Evolutionary conservation across 2,888 invertebrate genomes (phyloP), one percentile per base, ranked within the genome.

Genomic region (Leptopilina syphax): DNA sequence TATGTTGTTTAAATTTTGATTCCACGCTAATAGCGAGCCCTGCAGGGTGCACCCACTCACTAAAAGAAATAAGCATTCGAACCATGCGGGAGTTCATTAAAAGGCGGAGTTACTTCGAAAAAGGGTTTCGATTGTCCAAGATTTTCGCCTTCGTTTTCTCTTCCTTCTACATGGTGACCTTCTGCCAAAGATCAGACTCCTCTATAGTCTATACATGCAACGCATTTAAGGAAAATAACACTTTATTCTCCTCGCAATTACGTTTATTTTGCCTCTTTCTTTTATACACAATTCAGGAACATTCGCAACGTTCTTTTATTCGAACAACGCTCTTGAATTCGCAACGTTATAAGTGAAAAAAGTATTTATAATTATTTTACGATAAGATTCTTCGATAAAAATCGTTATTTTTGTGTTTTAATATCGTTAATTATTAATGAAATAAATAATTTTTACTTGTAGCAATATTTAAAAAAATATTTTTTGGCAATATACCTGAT

Each of bases 71-170:
- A 87, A 81, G 81, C 83, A 82, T 77, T 80, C 81, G 80, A 84
- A n/a, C 88, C 84, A 87, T 44, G 44, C 87, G 80, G 87, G 88
- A 84, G 88, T 87, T 88, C 88, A 86, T 88, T 88, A 88, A 83
- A 77, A 82, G 76, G 67, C 79, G 78, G 77, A 70, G 60, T 34
- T 79, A 79, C 70, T 78, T 12, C 18, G 65, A 68, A 57, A 34
- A 34, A 66, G 57, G 54, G n/a, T 54, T 68, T 44, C 68, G 57
- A 44, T 54, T 78, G 41, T 68, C 4, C 57, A 70, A 54, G 50
- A 54, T 50, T 10, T 24, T 68, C 18, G 24, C 68, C 24, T 68
- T 50, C 24, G 27, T 47, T 54, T 70, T 70, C 18, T 68, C 27
- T 68, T 57, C 68, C 57, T 10, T 44, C n/a, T 34, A 57, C 34